phyloP scores from a whole-genome alignment of 2,888 invertebrate species.

The Ceratothoa steindachneri region DNA sequence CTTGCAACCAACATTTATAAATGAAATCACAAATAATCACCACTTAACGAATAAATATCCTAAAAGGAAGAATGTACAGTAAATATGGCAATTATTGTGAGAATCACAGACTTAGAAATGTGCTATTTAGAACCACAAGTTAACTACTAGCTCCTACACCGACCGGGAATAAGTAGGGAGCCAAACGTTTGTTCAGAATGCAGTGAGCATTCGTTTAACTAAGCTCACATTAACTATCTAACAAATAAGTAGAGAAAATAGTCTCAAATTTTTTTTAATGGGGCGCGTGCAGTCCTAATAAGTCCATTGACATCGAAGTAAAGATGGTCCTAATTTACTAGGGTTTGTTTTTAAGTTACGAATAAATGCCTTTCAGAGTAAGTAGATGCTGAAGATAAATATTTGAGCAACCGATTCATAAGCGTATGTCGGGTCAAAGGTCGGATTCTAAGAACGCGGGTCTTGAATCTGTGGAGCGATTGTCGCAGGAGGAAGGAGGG shows the following conservation, averaged over 20 bases:
- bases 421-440: slow-evolving; percentile 22
- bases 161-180: too few relatives aligned
- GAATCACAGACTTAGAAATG: slow-evolving; percentile 5
- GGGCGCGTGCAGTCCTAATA: too few relatives aligned
- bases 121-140: too few relatives aligned
- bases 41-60: not conserved
- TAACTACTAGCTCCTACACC: too few relatives aligned
- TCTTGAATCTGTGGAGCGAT: not conserved
- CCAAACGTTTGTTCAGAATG: too few relatives aligned
- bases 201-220: too few relatives aligned
- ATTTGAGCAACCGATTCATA: not conserved
- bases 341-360: not conserved
- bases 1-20: not conserved
- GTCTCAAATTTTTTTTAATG: too few relatives aligned
- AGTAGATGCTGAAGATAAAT: not conserved
- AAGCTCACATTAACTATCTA: too few relatives aligned
- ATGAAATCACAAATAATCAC: not conserved
- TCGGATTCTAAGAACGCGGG: slow-evolving; percentile 44
- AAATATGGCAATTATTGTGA: slow-evolving; percentile 5
- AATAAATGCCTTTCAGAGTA: not conserved
- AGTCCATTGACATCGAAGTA: too few relatives aligned
- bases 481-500: not conserved
- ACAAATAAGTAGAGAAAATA: too few relatives aligned
- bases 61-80: not conserved
- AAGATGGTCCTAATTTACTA: too few relatives aligned